phyloP scores from a whole-genome alignment of 2,888 invertebrate genomes.

The Cheiracanthium punctorium region DNA sequence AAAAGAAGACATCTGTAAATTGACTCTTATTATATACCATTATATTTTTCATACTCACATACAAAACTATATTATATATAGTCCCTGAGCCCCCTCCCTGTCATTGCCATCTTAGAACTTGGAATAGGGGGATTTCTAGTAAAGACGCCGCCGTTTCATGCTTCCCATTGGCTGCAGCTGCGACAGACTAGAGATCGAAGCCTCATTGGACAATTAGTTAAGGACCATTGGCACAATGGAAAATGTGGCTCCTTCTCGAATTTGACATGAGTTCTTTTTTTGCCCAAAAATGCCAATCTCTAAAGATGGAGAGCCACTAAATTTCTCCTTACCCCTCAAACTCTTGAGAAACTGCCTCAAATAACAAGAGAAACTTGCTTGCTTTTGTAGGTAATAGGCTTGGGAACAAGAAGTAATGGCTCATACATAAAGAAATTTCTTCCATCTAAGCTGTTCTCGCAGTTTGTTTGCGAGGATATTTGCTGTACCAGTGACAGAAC shows the following conservation, averaged over 20 bases:
- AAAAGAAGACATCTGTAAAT: no score
- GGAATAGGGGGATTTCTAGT: conserved; percentile 11
- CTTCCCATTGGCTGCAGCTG: conserved; percentile 24
- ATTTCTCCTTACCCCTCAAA: conserved; percentile 3
- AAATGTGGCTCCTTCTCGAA: conserved; percentile 11
- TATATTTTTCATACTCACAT: no score
- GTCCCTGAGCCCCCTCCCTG: background rate
- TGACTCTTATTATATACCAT: no score
- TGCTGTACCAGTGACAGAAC: no score
- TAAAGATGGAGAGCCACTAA: conserved; percentile 2
- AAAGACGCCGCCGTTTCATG: conserved; percentile 3
- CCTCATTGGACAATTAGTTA: conserved; percentile 51
- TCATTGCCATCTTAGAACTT: conserved; percentile 20
- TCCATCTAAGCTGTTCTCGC: background rate
- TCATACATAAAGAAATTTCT: conserved; percentile 17
- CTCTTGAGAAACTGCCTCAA: conserved; percentile 16
- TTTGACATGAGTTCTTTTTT: conserved; percentile 18
- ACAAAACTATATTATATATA: background rate
- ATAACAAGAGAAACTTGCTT: background rate
- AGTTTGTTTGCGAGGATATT: background rate
- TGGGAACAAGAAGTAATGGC: conserved; percentile 26
- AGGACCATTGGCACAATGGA: conserved; percentile 47
- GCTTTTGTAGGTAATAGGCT: conserved; percentile 16
- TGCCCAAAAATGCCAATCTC: background rate
- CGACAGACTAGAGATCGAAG: conserved; percentile 8